Percentiles rank a stretch among this genome's conserved stretches.
Conservation (phyloP, 2,888 invertebrate species). For the Eumacrocentrus americanus region DNA sequence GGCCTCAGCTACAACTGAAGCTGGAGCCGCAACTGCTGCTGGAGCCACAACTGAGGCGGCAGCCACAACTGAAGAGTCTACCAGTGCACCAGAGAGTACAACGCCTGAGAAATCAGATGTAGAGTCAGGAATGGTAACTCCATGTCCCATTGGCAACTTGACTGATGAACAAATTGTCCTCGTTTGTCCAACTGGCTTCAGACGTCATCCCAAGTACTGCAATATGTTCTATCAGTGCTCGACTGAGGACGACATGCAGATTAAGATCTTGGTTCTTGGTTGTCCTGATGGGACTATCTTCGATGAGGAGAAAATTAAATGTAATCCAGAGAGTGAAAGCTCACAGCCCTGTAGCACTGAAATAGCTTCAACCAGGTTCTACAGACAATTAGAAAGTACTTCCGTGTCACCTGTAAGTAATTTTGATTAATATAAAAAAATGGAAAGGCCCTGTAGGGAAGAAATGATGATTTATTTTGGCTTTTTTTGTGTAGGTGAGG, state of each 20-base stretch:
- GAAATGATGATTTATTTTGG: neutral
- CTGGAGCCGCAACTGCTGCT: slow-evolving; percentile 21
- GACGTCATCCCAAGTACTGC: slow-evolving; percentile 80
- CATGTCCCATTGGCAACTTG: slow-evolving; percentile 61
- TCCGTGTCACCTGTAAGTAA: slow-evolving; percentile 68
- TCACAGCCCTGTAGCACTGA: slow-evolving; percentile 66
- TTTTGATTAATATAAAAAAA: slow-evolving; percentile 5
- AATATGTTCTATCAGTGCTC: slow-evolving; percentile 86
- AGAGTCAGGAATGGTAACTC: slow-evolving; percentile 21
- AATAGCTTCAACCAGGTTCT: slow-evolving; percentile 65
- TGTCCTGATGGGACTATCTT: slow-evolving; percentile 81
- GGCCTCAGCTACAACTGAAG: slow-evolving; percentile 1
- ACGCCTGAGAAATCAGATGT: slow-evolving; percentile 12
- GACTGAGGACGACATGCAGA: slow-evolving; percentile 69
- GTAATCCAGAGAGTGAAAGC: slow-evolving; percentile 70
- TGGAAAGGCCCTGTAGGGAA: neutral
- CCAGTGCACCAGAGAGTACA: slow-evolving; percentile 4
- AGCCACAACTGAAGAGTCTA: neutral
- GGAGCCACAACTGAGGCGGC: slow-evolving; percentile 1
- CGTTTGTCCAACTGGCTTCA: slow-evolving; percentile 82
- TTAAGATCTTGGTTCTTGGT: slow-evolving; percentile 76
- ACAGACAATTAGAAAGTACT: slow-evolving; percentile 64
- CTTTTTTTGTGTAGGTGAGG: slow-evolving; percentile 65
- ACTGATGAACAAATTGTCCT: slow-evolving; percentile 74
- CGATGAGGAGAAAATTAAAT: slow-evolving; percentile 75